Evolutionary conservation across 2,113 vertebrate species (phyloP), one percentile per base, ranked within the genome.

Genomic region (Leiothrix lutea): DNA sequence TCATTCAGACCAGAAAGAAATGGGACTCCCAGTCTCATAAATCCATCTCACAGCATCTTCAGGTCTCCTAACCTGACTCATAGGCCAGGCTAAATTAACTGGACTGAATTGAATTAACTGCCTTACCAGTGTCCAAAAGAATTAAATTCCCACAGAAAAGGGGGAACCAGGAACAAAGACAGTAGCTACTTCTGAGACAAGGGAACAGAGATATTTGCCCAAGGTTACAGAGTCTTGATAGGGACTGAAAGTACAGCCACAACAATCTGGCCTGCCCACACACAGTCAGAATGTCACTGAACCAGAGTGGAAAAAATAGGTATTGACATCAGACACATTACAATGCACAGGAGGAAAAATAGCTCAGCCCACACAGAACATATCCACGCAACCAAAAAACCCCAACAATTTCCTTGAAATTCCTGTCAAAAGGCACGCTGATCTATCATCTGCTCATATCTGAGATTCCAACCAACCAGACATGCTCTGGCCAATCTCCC

Each of bases 391-490:
- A 88, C 71, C 77, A 85, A 96, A 51, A 45, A 61, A 48, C 25
- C 9, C 23, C 40, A 23, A 7, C 42, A 35, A 47, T 62, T 92
- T 92, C 86, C 85, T 80, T 92, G 53, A 69, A 92, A 88, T 57
- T 80, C 58, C 75, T 66, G 67, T 93, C 82, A 83, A 88, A 89
- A 86, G 62, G 69, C 90, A 96, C 0, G 1, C 75, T 93, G 88
- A 82, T 92, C 80, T 65, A 25, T 94, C 92, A 86, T 51, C 95
- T 96, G 94, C n/a, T 96, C 96, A n/a, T 62, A 51, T n/a, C 2
- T 70, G 75, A 92, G 80, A 92, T 83, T 93, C 91, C 92, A 95
- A 73, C 35, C 66, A 57, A 83, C 4, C 86, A 73, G 86, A 88
- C 40, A 67, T 2, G n/a, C 73, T 58, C 67, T 73, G 75, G 84